Evolutionary conservation across 2,888 invertebrate genomes (phyloP).

Genomic region (Glyphotaelius pellucidus): DNA sequence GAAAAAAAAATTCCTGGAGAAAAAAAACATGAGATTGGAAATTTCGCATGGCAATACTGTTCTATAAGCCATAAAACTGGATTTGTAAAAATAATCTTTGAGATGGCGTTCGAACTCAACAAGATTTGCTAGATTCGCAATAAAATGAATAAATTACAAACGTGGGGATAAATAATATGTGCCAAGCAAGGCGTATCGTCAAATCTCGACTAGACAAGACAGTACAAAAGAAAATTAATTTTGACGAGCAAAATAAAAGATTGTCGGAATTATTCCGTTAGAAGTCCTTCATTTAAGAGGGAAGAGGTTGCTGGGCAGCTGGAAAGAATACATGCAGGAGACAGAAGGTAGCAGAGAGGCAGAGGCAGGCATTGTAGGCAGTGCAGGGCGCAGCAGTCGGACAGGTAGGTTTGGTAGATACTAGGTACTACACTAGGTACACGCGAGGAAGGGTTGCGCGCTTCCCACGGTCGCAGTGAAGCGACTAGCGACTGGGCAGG

Average conservation of each 20-base stretch:
- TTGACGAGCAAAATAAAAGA: too few relatives aligned
- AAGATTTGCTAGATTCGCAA: neutral
- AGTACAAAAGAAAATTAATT: neutral
- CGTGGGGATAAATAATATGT: neutral
- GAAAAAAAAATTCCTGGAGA: constrained; percentile 2
- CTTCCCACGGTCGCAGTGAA: constrained; percentile 2
- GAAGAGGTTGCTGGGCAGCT: neutral
- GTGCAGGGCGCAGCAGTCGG: neutral
- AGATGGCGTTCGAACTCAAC: neutral
- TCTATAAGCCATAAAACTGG: neutral
- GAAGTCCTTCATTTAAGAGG: neutral
- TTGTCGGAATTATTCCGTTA: neutral
- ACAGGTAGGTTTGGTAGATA: neutral
- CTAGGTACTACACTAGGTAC: neutral
- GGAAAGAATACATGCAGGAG: neutral
- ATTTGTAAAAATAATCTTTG: neutral
- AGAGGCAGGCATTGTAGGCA: neutral
- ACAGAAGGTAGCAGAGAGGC: neutral
- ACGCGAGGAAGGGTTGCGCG: constrained; percentile 14
- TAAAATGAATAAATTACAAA: neutral
- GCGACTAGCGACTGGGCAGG: neutral
- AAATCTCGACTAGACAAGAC: neutral
- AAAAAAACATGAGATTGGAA: constrained; percentile 9
- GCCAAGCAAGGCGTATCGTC: neutral
- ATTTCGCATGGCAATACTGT: neutral